Percentiles rank a stretch among this genome's conserved stretches.
Conservation (phyloP, 2,113 vertebrate species). For the Cinclus cinclus region DNA sequence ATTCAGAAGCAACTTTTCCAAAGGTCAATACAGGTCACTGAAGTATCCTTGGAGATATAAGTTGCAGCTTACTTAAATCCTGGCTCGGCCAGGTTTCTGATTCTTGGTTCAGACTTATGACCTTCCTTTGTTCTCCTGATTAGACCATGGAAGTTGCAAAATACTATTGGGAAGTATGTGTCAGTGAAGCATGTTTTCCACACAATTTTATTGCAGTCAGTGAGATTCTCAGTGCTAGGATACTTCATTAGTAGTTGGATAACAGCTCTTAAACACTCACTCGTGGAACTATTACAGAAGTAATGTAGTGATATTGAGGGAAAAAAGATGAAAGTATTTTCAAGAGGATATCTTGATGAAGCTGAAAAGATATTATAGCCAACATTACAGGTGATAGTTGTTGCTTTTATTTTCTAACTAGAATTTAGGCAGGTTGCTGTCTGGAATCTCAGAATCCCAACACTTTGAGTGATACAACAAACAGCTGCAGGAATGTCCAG, state of each 20-base stretch:
- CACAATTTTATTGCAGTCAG: neutral
- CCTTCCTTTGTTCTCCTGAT: neutral
- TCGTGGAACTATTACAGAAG: neutral
- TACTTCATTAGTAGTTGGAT: neutral
- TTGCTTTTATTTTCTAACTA: neutral
- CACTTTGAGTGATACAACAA: neutral
- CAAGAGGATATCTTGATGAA: neutral
- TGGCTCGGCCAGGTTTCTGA: constrained; percentile 11
- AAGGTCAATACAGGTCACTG: neutral
- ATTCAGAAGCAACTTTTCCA: constrained; percentile 2
- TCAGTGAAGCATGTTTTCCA: neutral
- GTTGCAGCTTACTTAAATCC: neutral
- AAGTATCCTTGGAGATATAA: neutral
- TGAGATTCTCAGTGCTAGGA: neutral
- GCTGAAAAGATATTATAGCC: neutral
- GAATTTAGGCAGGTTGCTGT: neutral
- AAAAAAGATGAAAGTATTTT: neutral
- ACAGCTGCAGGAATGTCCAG: neutral
- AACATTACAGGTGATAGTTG: neutral
- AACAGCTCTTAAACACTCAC: neutral
- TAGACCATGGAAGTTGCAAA: neutral
- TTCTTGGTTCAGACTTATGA: neutral
- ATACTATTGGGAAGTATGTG: neutral
- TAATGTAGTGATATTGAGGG: neutral
- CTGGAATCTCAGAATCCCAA: neutral